Conservation (phyloP, 2,113 vertebrate species). For the Brienomyrus longianalis region DNA sequence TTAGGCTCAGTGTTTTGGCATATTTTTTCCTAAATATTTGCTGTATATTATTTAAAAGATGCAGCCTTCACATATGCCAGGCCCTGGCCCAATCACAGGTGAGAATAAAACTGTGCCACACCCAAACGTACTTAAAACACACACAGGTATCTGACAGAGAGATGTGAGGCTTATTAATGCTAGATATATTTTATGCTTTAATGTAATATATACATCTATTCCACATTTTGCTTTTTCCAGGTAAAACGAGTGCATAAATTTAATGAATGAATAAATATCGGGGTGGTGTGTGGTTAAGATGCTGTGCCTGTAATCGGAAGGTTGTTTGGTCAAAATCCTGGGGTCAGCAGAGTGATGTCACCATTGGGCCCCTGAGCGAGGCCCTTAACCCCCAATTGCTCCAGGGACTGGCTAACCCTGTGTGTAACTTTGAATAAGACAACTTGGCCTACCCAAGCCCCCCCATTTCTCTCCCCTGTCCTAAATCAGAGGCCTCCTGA, state of each 20-base stretch:
- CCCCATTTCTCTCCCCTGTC: background rate
- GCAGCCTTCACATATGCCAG: constrained; percentile 72
- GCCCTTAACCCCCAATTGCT: background rate
- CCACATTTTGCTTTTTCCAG: background rate
- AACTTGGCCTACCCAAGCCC: background rate
- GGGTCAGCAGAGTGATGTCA: background rate
- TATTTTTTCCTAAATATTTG: constrained; percentile 54
- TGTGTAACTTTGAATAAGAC: background rate
- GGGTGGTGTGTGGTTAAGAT: background rate
- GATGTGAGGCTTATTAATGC: background rate
- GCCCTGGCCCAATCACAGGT: constrained; percentile 72
- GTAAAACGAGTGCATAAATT: background rate
- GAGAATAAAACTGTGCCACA: constrained; percentile 64
- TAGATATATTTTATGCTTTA: constrained; percentile 39
- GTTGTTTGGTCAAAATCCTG: background rate
- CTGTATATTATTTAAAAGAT: constrained; percentile 76
- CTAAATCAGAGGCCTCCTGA: background rate
- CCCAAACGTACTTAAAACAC: constrained; percentile 31
- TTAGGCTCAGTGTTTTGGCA: constrained; percentile 65
- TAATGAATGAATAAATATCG: background rate
- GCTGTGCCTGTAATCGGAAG: background rate
- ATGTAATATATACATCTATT: constrained; percentile 49
- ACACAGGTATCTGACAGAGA: background rate
- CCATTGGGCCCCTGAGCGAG: background rate
- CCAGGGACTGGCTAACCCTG: background rate